Evolutionary conservation across 2,113 vertebrate genomes (phyloP), one percentile per base, ranked within the genome.

Genomic region (Bubo bubo): DNA sequence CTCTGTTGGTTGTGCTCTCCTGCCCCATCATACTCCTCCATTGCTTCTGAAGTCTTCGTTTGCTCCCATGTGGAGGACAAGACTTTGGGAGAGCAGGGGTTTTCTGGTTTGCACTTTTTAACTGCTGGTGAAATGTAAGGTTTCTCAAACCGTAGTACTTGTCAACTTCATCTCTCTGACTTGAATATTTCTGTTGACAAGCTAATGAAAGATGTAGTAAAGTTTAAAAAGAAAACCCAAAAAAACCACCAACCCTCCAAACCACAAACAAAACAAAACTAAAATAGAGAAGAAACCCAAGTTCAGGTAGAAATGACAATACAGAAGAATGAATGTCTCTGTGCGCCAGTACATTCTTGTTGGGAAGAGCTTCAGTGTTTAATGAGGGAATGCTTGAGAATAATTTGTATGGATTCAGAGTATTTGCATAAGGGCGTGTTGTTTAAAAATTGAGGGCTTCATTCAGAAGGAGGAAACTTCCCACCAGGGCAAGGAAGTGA

Each of bases 221-320:
- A 45, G 17, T 83, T 95, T 75, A 52, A 63, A 89, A 83, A 70
- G 34, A 81, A 94, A 94, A 67, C 37, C 85, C 26, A 0, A 13
- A 90, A 96, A 96, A 91, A 17, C 75, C 84, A 70, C 91, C 52
- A 87, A 49, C 37, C 60, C 27, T 88, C 34, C 76, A 89, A 94
- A 91, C 93, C 84, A 19, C 93, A 82, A 49, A 56, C 23, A 71
- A 74, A 95, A 27, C 41, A 81, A 34, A 79, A 74, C 24, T 26
- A n/a, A 76, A 88, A 43, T 6, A 7, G 35, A 68, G 76, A 39
- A 75, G 62, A 79, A 89, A 27, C 24, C 49, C 39, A 24, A 34
- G 35, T 64, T 87, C 6, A 2, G 32, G 41, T 74, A 52, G 71
- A 73, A 90, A 35, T 50, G 45, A 23, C 70, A 47, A 2, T 37